Evolutionary conservation across 1,140 invertebrate genomes (phyloP), one percentile per base, ranked within the genome.

Genomic region (Aradophagus sp.): DNA sequence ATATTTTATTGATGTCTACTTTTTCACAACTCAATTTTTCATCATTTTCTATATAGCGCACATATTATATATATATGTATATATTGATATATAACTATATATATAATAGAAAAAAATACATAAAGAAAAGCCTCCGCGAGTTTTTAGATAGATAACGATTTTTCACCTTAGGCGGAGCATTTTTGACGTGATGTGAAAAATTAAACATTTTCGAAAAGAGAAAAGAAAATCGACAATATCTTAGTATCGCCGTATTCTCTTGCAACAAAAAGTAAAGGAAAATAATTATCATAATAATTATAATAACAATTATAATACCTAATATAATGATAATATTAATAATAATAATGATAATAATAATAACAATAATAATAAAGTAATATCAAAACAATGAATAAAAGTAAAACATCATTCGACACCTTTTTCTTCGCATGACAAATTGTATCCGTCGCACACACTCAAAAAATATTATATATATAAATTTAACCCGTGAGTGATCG

Each of bases 381-480:
- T n/a, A n/a, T n/a, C n/a, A n/a, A 55, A 29, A 35, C 17, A 35
- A 38, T 19, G 23, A 12, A 53, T n/a, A 2, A 38, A 50, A 29
- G n/a, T n/a, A 52, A 63, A 53, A 20, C 12, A 63, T 61, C 38
- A 67, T 68, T 68, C 35, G 55, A 59, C 20, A 53, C 48, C 31
- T 53, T 55, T 65, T 65, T 67, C 55, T 47, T 19, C 41, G 31
- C 41, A 68, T 59, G 48, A 68, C 52, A 68, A 59, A 68, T 68
- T 69, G 39, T 69, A 69, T 61, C 65, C 56, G 65, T 69, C 65
- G 56, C 56, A 42, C 56, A 55, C 31, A 69, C 61, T 69, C 48
- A 55, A 61, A 69, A 69, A 58, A n/a, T n/a, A n/a, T n/a, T n/a
- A 4, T 55, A 61, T 69, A 62, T 69, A 69, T 69, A 69, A 56